phyloP scores from a whole-genome alignment of 2,888 invertebrate genomes.

The Drosophila suboccidentalis region DNA sequence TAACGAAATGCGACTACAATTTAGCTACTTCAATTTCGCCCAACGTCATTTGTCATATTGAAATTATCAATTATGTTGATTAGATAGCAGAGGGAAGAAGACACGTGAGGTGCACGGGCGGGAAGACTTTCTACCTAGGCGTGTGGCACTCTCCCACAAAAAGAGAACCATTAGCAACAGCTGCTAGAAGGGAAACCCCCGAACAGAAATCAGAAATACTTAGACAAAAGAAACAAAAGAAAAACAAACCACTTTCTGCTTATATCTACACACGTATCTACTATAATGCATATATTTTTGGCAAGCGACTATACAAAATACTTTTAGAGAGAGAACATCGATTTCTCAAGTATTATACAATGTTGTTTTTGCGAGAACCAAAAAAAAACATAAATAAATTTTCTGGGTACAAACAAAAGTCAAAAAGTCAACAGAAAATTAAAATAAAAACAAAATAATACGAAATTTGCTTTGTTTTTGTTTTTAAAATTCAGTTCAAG shows the following conservation, averaged over 20 bases:
- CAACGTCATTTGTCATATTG: constrained; percentile 24
- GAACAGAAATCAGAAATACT: background rate
- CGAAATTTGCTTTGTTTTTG: constrained; percentile 32
- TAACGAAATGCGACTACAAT: constrained; percentile 32
- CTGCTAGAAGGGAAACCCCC: constrained; percentile 11
- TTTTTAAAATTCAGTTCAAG: constrained; percentile 32
- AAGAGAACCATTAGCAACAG: constrained; percentile 1
- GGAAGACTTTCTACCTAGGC: constrained; percentile 1
- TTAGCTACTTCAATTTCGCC: constrained; percentile 3
- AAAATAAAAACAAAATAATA: constrained; percentile 32
- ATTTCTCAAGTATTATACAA: constrained; percentile 45
- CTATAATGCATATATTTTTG: constrained; percentile 32
- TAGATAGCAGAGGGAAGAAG: constrained; percentile 38
- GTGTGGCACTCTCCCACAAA: constrained; percentile 14
- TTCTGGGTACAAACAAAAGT: constrained; percentile 13
- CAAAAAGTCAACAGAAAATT: constrained; percentile 11
- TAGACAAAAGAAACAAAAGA: constrained; percentile 15
- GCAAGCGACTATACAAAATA: constrained; percentile 49
- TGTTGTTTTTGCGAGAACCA: constrained; percentile 2
- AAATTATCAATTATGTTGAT: constrained; percentile 55
- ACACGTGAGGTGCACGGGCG: constrained; percentile 14
- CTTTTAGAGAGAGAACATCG: constrained; percentile 20
- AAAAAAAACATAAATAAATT: constrained; percentile 10
- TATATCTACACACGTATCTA: constrained; percentile 4
- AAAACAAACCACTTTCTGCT: constrained; percentile 8